Base-by-base conservation (phyloP, 2,113 vertebrate species). In the Panthera uncia region DNA sequence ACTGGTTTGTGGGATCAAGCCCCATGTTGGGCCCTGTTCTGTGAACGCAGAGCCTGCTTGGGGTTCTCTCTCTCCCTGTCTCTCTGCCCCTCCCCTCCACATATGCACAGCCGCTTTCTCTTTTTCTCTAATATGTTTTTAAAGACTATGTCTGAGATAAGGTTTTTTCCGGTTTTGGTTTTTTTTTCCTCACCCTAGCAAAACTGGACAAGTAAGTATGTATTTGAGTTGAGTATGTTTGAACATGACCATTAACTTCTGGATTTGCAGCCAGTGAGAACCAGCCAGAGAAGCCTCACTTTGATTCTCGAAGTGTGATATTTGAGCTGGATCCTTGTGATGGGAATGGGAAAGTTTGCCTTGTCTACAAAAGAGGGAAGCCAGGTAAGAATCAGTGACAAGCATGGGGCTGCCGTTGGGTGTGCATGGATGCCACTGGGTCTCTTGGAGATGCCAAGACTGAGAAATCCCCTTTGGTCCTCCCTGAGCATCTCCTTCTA, bases 291-390 rank as follows among this genome's bases (percentile, higher is more conserved):
- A 98, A 99, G 50, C 99, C 99, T 36, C 99, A 99, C 97, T 99
- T 99, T 98, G 99, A 99, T 97, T 99, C 99, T 87, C 99, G 99
- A 73, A 99, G 99, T 88, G 99, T 99, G 74, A 99, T 99, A 96
- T 99, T 99, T 97, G 99, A 99, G 96, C 98, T 99, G 98, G 99
- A 99, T 96, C 98, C 99, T 5, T 99, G 99, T 84, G 99, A 98
- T 15, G 99, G 99, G 19, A 99, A 99, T 96, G 99, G 99, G 52
- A 99, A 99, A 97, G 99, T 99, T 86, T 99, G 99, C 96, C 99
- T 99, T 14, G 99, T 99, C 97, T 99, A 99, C 98, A 99, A 99
- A 97, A 99, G 98, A 33, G 98, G 99, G 97, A 99, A 99, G 69
- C 98, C 99, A 98, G 99, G 99, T 99, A 98, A 83, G 94, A 96